phyloP scores from a whole-genome alignment of 2,797 vertebrate genomes.

The Notolepis coatsorum region DNA sequence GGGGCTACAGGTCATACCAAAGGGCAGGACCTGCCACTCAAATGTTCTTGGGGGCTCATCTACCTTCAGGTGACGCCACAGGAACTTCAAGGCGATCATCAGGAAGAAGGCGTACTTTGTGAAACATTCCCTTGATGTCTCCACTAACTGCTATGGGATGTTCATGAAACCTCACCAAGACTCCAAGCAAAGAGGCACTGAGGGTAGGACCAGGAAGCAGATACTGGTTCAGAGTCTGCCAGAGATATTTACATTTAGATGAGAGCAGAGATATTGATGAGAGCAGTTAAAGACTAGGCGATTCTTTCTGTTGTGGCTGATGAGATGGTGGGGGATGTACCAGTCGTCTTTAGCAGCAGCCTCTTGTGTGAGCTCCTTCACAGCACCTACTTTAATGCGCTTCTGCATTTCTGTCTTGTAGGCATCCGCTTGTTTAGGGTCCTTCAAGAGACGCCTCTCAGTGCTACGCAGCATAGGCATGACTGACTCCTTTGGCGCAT shows the following conservation, averaged over 20 bases:
- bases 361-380: background rate
- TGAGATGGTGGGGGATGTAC: constrained; percentile 2
- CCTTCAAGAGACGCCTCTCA: background rate
- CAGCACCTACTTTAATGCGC: background rate
- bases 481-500: constrained; percentile 19
- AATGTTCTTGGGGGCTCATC: background rate
- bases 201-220: background rate
- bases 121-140: background rate
- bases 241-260: too few species aligned
- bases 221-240: constrained; percentile 2
- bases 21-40: background rate
- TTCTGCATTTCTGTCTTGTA: constrained; percentile 7
- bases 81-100: background rate
- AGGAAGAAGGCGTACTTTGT: background rate
- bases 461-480: background rate
- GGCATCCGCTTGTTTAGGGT: background rate
- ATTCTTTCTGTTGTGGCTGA: constrained; percentile 13
- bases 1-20: background rate
- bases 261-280: constrained; percentile 2
- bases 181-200: background rate
- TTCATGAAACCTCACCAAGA: background rate
- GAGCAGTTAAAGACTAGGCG: constrained; percentile 18
- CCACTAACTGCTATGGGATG: background rate
- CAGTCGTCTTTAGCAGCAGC: background rate
- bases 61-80: background rate